Conservation (phyloP, 2,797 vertebrate genomes). For the Todus mexicanus region DNA sequence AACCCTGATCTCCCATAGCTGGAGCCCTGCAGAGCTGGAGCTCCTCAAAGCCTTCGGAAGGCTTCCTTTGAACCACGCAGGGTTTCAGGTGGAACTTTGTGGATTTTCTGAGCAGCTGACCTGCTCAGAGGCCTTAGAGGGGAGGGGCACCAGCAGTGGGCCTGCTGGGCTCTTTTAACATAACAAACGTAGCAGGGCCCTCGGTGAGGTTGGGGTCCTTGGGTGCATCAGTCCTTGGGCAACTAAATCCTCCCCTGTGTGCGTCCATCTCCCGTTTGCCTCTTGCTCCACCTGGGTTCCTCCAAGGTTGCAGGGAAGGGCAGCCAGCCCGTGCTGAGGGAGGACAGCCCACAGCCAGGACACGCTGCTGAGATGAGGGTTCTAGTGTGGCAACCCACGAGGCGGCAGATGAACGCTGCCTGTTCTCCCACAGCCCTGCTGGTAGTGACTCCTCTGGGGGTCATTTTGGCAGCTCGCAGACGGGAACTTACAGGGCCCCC, state of each 20-base stretch:
- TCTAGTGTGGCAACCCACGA: background rate
- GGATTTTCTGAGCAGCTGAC: background rate
- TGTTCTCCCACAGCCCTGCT: background rate
- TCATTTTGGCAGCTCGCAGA: background rate
- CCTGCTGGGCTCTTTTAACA: background rate
- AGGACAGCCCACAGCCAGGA: background rate
- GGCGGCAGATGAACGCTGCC: background rate
- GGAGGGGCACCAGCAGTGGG: background rate
- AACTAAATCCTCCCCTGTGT: background rate
- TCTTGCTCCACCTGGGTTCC: background rate
- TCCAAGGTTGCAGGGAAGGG: background rate
- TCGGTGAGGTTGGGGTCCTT: background rate
- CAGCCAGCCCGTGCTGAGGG: background rate
- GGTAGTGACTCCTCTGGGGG: background rate
- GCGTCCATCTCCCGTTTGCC: background rate
- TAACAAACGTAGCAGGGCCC: background rate
- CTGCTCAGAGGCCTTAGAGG: background rate
- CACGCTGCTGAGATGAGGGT: background rate
- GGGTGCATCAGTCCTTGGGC: background rate
- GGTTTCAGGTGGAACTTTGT: background rate
- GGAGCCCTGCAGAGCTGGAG: background rate
- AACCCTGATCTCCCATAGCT: background rate
- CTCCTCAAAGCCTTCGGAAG: background rate
- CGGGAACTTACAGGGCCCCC: rapidly evolving
- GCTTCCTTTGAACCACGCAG: background rate